A percentile compares a stretch with the other conserved stretches of the same genome.
Conservation (phyloP, 2,113 vertebrate genomes). For the Calidris pygmaea region DNA sequence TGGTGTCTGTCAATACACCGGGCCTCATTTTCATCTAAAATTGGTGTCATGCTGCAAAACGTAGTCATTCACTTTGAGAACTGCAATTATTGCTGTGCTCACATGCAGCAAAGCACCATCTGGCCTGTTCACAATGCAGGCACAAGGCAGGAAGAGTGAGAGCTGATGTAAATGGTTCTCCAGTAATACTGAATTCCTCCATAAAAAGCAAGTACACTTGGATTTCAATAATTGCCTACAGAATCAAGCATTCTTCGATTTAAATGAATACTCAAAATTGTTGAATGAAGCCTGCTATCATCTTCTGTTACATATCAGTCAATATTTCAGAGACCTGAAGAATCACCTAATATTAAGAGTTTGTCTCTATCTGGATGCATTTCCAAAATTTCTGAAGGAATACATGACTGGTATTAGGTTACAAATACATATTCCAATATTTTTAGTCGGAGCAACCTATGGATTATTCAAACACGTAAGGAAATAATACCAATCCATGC, state of each 20-base stretch:
- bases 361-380: neutral
- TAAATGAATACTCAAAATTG: slow-evolving; percentile 27
- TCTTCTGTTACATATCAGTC: neutral
- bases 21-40: slow-evolving; percentile 62
- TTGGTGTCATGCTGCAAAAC: slow-evolving; percentile 64
- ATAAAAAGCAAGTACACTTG: slow-evolving; percentile 46
- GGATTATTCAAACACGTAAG: neutral
- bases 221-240: slow-evolving; percentile 41
- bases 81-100: slow-evolving; percentile 59
- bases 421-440: neutral
- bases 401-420: neutral
- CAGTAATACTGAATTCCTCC: slow-evolving; percentile 46
- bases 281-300: slow-evolving; percentile 19
- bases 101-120: slow-evolving; percentile 59
- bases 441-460: neutral
- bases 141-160: slow-evolving; percentile 55
- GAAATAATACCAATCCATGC: neutral
- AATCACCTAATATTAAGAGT: neutral
- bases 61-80: slow-evolving; percentile 52
- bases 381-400: neutral
- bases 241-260: slow-evolving; percentile 31
- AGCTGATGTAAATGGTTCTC: slow-evolving; percentile 30
- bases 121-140: slow-evolving; percentile 38
- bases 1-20: slow-evolving; percentile 39
- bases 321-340: slow-evolving; percentile 39